Base-by-base conservation (phyloP, 2,888 invertebrate genomes). In the Drosophila neonasuta region DNA sequence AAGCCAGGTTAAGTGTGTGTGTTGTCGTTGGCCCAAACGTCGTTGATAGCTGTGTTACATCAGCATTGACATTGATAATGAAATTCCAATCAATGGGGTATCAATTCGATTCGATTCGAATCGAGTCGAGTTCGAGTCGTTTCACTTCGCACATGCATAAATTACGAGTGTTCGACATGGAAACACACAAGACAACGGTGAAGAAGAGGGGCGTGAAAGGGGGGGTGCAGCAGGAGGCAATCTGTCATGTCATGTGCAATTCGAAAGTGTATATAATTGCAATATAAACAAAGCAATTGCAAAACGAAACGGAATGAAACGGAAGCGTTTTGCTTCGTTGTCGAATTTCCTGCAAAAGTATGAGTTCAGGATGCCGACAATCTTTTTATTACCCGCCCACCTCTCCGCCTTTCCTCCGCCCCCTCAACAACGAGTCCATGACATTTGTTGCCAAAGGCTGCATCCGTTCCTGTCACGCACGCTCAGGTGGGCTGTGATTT, bases 21-120 rank as follows among this genome's bases (percentile, higher is more conserved):
- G 20, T 20, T 65, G 61, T 68, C 56, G 20, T 36, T 46, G 56
- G 58, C 52, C 39, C 48, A 44, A 46, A 29, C 4, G 15, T 24
- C 51, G 10, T 46, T 51, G 48, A 32, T 44, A 10, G 10, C 45
- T 63, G 45, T 54, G 49, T 49, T 46, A 61, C 55, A 52, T 58
- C 66, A 70, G 57, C 83, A 79, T 85, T 87, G 84, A 71, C 83
- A 87, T 72, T 84, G 83, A 75, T 83, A 87, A 82, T 84, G 86
- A 85, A 85, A 87, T 80, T 80, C 61, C 69, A 68, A 66, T 62
- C 69, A 52, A 29, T 32, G 55, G 42, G 52, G 55, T 68, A 72
- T 85, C 80, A 76, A 86, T 81, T 55, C 45, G 55, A 55, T 36
- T 45, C 55, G 44, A 44, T 9, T 44, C 54, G 44, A 44, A 9